phyloP scores from a whole-genome alignment of 2,113 vertebrate species.

The Brienomyrus brachyistius region DNA sequence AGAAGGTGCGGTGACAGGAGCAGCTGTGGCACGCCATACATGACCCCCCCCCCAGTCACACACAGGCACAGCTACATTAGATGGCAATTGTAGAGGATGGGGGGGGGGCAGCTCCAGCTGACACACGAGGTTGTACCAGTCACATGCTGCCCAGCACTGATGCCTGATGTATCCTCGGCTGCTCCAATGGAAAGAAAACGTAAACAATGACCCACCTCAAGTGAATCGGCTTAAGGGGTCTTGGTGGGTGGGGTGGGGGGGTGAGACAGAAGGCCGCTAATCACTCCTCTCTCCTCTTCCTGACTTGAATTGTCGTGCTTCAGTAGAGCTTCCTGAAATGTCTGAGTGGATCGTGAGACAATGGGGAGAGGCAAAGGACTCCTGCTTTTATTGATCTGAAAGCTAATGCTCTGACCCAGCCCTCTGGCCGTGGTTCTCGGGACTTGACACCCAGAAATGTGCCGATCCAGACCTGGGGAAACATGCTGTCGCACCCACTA shows the following conservation, averaged over 20 bases:
- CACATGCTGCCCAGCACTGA: background rate
- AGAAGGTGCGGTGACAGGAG: background rate
- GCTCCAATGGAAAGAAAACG: background rate
- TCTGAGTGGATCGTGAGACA: background rate
- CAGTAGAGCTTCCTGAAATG: background rate
- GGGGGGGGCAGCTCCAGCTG: background rate
- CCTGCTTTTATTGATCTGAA: background rate
- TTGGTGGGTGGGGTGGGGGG: background rate
- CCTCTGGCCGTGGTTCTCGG: background rate
- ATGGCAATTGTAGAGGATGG: background rate
- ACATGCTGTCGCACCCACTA: background rate
- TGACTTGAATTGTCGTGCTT: constrained; percentile 1
- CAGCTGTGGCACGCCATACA: background rate
- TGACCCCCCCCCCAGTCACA: background rate
- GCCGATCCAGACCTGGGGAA: background rate
- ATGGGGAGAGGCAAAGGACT: background rate
- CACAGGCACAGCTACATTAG: background rate
- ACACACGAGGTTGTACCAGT: background rate
- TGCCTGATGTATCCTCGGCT: background rate
- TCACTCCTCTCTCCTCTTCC: background rate
- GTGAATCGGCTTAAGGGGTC: background rate
- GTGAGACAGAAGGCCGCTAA: background rate
- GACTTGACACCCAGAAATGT: background rate
- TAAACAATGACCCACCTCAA: background rate
- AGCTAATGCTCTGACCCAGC: background rate